Percentiles rank a stretch among this genome's conserved stretches.
phyloP scores from a whole-genome alignment of 2,888 invertebrate species.

The Rotaria macrura region DNA sequence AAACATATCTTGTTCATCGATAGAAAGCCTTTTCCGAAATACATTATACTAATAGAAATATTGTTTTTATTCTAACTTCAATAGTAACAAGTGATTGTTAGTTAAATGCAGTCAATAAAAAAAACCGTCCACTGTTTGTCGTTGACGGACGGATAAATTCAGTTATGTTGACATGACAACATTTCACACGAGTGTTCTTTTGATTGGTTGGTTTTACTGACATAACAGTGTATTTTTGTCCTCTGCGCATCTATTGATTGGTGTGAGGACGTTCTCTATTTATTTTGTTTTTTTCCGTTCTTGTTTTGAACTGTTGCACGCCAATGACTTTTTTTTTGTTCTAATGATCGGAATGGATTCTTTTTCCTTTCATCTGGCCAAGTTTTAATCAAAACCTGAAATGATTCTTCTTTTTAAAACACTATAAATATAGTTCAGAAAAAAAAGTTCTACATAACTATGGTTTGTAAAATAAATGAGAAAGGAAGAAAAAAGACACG shows the following conservation, averaged over 20 bases:
- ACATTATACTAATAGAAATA: too few species aligned
- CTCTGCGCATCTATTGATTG: not conserved
- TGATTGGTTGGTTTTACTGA: not conserved
- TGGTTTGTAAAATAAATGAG: not conserved
- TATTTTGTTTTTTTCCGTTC: not conserved
- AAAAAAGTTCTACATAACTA: not conserved
- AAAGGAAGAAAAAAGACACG: not conserved
- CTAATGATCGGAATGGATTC: too few species aligned
- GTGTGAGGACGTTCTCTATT: not conserved
- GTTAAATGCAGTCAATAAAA: too few species aligned
- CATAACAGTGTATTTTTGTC: not conserved
- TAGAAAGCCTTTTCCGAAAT: too few species aligned
- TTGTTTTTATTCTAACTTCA: too few species aligned
- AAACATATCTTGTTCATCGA: too few species aligned
- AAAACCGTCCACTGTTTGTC: too few species aligned
- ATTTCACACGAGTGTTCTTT: not conserved
- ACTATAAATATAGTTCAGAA: too few species aligned
- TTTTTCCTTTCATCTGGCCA: too few species aligned
- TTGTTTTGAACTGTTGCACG: not conserved
- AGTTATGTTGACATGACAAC: not conserved
- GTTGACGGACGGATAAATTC: not conserved
- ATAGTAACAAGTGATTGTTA: too few species aligned
- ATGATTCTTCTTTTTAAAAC: too few species aligned
- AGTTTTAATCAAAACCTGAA: too few species aligned
- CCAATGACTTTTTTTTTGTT: not conserved